Percentiles rank a stretch among this genome's conserved stretches.
These are phyloP conservation scores for Poeciliopsis infans DNA, from an alignment of 2,797 vertebrate species.

Conservation along the genomic window DNA sequence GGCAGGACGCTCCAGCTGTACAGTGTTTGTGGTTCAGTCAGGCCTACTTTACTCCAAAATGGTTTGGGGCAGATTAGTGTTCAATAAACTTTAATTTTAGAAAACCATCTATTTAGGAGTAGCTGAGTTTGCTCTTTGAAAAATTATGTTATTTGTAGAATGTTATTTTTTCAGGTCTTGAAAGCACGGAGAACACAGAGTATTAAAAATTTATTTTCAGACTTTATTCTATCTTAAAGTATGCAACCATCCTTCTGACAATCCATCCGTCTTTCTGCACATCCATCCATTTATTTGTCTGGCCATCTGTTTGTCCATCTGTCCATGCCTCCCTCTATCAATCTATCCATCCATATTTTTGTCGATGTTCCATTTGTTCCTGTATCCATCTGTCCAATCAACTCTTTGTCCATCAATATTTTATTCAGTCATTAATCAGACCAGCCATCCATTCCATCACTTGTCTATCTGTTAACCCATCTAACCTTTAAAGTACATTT, in stretches of 20 bases:
- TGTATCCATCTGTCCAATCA: neutral
- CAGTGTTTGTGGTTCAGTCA: conserved; percentile 64
- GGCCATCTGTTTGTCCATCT: neutral
- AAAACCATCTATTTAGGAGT: neutral
- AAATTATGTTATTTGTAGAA: neutral
- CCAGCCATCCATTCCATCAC: neutral
- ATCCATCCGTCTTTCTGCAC: neutral
- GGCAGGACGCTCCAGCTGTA: conserved; percentile 66
- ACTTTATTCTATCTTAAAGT: neutral
- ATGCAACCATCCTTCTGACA: neutral
- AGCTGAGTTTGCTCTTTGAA: neutral
- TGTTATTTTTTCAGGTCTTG: neutral
- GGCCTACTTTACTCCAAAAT: conserved; percentile 38
- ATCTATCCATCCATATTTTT: neutral
- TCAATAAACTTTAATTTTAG: conserved; percentile 4
- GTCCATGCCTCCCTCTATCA: neutral
- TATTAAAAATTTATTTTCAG: neutral
- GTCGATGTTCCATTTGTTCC: neutral
- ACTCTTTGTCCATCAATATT: neutral
- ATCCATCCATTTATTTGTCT: neutral
- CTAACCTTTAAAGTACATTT: neutral
- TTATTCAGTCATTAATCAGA: neutral
- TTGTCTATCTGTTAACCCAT: neutral
- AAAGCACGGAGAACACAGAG: neutral
- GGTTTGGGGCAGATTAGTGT: conserved; percentile 20